Percentiles rank a stretch among this genome's conserved stretches.
Conservation (phyloP, 2,797 vertebrate species). For the Zalophus californianus region DNA sequence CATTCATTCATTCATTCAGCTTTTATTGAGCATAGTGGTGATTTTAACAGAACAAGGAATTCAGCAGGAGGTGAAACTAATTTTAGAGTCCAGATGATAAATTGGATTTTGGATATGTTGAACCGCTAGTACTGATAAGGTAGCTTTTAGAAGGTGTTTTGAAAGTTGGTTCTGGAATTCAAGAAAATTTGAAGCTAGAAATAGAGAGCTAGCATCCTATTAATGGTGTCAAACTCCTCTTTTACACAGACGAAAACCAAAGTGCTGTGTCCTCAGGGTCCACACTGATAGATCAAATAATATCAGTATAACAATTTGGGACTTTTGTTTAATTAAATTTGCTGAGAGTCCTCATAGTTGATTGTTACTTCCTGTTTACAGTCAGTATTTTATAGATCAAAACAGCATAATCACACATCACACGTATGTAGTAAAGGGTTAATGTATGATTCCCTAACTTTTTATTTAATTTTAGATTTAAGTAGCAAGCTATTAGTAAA, state of each 20-base stretch:
- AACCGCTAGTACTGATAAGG: not conserved
- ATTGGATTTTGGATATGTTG: not conserved
- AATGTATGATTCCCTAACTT: not conserved
- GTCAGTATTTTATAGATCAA: slow-evolving; percentile 1
- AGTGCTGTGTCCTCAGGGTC: not conserved
- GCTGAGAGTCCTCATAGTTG: not conserved
- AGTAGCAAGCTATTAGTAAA: slow-evolving; percentile 3
- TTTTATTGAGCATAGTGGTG: not conserved
- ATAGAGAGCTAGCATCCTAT: not conserved
- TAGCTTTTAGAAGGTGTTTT: slow-evolving; percentile 30
- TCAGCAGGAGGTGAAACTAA: not conserved
- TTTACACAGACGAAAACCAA: not conserved
- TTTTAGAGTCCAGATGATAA: slow-evolving; percentile 21
- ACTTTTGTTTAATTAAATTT: slow-evolving; percentile 9
- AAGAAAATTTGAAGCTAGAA: slow-evolving; percentile 10
- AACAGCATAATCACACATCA: not conserved
- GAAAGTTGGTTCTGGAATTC: slow-evolving; percentile 18
- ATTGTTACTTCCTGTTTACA: not conserved
- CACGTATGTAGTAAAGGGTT: slow-evolving; percentile 1
- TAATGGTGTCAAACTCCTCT: not conserved
- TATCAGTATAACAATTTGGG: not conserved
- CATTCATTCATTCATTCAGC: not conserved
- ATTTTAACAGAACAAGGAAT: not conserved
- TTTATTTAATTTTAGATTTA: not conserved
- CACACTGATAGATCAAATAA: not conserved